phyloP scores from a whole-genome alignment of 2,888 invertebrate species.

The Phymatocera aterrima region DNA sequence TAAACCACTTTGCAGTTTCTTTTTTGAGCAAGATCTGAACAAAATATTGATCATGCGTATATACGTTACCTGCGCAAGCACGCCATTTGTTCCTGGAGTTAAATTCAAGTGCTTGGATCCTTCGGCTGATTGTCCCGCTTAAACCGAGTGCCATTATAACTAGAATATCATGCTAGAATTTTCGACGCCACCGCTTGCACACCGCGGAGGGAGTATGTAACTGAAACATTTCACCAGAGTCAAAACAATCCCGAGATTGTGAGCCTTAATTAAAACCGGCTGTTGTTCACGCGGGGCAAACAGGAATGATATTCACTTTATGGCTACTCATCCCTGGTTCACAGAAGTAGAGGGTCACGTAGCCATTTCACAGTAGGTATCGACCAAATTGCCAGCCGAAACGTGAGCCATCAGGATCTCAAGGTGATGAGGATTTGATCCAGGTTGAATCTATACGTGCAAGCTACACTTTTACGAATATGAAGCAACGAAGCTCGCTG shows the following conservation, averaged over 20 bases:
- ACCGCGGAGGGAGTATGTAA: conserved; percentile 47
- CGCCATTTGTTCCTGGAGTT: conserved; percentile 31
- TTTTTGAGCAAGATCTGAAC: neutral
- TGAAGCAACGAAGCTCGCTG: conserved; percentile 15
- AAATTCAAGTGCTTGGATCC: conserved; percentile 29
- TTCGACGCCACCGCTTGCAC: conserved; percentile 10
- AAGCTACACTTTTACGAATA: neutral
- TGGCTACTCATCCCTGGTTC: conserved; percentile 25
- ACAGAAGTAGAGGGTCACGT: conserved; percentile 35
- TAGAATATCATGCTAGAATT: conserved; percentile 36
- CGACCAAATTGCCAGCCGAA: conserved; percentile 28
- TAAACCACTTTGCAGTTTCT: neutral
- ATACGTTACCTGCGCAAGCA: neutral
- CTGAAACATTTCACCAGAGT: conserved; percentile 53
- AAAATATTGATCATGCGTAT: neutral
- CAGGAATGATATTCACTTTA: conserved; percentile 18
- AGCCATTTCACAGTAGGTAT: conserved; percentile 7
- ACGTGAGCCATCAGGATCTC: conserved; percentile 36
- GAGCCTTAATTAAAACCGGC: conserved; percentile 57
- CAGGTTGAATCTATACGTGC: conserved; percentile 15
- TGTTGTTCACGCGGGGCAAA: conserved; percentile 43
- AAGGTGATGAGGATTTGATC: conserved; percentile 28
- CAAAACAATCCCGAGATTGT: conserved; percentile 53
- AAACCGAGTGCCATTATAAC: conserved; percentile 46
- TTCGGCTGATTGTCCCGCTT: conserved; percentile 6